Evolutionary conservation across 2,888 invertebrate species (phyloP).

Genomic region (Brachypalpus laphriformis): DNA sequence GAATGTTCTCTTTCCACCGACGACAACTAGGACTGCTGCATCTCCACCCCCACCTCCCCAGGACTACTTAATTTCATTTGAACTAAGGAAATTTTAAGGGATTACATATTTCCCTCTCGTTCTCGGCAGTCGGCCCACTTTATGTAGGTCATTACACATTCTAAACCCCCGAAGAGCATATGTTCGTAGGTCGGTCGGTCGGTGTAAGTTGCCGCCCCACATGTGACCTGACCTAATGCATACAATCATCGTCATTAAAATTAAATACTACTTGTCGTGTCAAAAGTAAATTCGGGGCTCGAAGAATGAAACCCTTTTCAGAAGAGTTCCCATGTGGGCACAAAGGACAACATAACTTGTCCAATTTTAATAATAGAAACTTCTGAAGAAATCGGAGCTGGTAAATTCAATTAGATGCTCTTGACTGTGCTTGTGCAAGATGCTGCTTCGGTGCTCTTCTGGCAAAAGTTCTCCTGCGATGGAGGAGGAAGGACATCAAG

Average conservation of each 20-base stretch:
- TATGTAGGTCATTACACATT: constrained; percentile 31
- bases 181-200: constrained; percentile 4
- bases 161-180: constrained; percentile 10
- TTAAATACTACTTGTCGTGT: constrained; percentile 44
- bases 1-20: constrained; percentile 24
- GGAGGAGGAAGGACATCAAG: not conserved
- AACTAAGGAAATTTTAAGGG: constrained; percentile 43
- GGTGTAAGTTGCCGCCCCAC: not conserved
- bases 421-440: constrained; percentile 9
- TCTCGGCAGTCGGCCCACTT: constrained; percentile 3
- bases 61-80: constrained; percentile 58
- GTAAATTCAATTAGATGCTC: constrained; percentile 57
- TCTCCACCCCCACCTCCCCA: not conserved
- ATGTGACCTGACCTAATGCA: constrained; percentile 36
- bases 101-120: not conserved
- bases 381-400: constrained; percentile 51
- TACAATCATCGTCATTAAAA: constrained; percentile 51
- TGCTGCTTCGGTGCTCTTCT: constrained; percentile 6
- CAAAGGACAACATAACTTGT: constrained; percentile 37
- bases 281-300: constrained; percentile 13
- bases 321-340: not conserved
- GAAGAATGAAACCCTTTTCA: constrained; percentile 3
- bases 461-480: constrained; percentile 1
- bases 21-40: not conserved
- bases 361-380: constrained; percentile 43